Evolutionary conservation across 2,888 invertebrate genomes (phyloP).

Genomic region (Xestia c-nigrum): DNA sequence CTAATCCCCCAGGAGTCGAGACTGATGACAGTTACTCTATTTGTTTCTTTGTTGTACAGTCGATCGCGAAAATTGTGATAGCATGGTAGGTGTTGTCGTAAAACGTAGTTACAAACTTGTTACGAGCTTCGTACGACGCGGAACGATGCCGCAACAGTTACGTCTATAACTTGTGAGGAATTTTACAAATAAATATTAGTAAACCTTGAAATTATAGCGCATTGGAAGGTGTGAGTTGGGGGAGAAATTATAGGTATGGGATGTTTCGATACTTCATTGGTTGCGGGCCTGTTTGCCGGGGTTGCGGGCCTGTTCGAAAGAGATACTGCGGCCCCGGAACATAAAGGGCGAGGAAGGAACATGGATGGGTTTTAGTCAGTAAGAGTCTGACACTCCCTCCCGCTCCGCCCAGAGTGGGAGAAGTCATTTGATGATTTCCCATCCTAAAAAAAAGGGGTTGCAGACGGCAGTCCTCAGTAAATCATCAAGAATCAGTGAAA

Average conservation of each 20-base stretch:
- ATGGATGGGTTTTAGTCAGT: too few relatives aligned
- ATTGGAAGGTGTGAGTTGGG: neutral
- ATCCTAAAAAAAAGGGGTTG: too few relatives aligned
- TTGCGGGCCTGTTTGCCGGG: too few relatives aligned
- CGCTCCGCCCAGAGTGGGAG: too few relatives aligned
- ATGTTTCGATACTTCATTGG: neutral
- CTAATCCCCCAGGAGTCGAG: slow-evolving; percentile 43
- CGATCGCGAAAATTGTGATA: slow-evolving; percentile 63
- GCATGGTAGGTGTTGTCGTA: slow-evolving; percentile 55
- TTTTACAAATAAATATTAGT: slow-evolving; percentile 41
- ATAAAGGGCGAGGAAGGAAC: too few relatives aligned
- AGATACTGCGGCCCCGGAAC: too few relatives aligned
- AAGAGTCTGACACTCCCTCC: too few relatives aligned
- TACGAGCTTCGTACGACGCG: slow-evolving; percentile 32
- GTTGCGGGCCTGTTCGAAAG: too few relatives aligned
- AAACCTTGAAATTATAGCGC: slow-evolving; percentile 3
- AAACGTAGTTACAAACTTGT: slow-evolving; percentile 68
- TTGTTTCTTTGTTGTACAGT: slow-evolving; percentile 59
- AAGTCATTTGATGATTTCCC: too few relatives aligned
- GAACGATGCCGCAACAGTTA: slow-evolving; percentile 28
- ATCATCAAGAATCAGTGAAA: too few relatives aligned
- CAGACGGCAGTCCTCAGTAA: too few relatives aligned
- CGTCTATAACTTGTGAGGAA: slow-evolving; percentile 26
- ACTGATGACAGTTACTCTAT: slow-evolving; percentile 48
- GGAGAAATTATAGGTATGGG: neutral